These are phyloP conservation scores for Sympetrum striolatum DNA, from an alignment of 2,888 invertebrate species.

Conservation along the genomic window DNA sequence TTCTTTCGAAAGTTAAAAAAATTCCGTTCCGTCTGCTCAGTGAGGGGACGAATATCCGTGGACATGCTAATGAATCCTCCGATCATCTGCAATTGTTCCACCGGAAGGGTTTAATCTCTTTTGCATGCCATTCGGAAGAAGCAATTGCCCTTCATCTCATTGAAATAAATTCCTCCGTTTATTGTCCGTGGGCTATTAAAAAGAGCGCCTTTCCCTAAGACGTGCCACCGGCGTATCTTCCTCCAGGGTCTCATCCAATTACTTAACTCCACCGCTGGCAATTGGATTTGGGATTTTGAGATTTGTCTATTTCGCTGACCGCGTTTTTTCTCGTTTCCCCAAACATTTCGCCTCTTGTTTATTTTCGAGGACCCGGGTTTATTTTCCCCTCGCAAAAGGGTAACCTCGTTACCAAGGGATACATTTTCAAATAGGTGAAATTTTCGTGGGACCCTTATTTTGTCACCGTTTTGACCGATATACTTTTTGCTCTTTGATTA, in stretches of 20 bases:
- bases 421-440: too few species aligned
- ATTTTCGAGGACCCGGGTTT: not conserved
- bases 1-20: too few species aligned
- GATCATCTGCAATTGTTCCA: too few species aligned
- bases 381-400: not conserved
- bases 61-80: too few species aligned
- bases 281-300: not conserved
- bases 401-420: not conserved
- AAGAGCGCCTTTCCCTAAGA: not conserved
- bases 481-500: too few species aligned
- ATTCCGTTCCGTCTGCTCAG: too few species aligned
- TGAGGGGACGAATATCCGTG: too few species aligned
- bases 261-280: not conserved
- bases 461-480: too few species aligned
- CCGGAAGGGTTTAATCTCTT: not conserved
- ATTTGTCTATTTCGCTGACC: not conserved
- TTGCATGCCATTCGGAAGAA: too few species aligned
- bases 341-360: not conserved
- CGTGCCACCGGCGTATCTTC: not conserved
- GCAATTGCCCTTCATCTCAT: too few species aligned
- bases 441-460: too few species aligned
- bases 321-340: not conserved
- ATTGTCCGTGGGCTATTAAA: not conserved
- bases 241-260: not conserved
- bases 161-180: too few species aligned